Evolutionary conservation across 2,113 vertebrate genomes (phyloP), one percentile per base, ranked within the genome.

Genomic region (Petroica traversi): DNA sequence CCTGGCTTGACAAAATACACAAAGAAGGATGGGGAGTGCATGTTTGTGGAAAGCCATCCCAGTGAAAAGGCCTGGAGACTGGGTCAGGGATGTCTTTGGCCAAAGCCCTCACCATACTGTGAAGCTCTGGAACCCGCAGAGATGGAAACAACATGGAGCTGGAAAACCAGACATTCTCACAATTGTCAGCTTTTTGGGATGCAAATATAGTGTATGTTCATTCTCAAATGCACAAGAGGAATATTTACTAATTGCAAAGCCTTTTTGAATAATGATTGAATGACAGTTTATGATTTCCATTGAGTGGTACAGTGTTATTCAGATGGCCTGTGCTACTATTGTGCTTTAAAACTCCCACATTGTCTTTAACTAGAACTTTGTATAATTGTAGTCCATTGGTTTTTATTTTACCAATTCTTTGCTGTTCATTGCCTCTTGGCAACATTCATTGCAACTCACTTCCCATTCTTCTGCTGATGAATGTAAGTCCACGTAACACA

Each of bases 181-280:
- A 38, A 45, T 19, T 41, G 51, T 75, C 74, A 61, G 69, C 71
- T 63, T 93, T 62, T 64, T 52, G 49, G 62, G 82, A 79, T 79
- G 63, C 62, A 64, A 84, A 87, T 76, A 62, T 2, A 74, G 24
- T 0, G 0, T 52, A 63, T 63, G n/a, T 36, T 95, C 72, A 41
- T 72, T 89, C 82, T 49, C 66, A 94, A 88, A 69, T 48, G 54
- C 61, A 82, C 66, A 82, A 40, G 62, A 94, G 74, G 90, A 82
- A 36, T 82, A 73, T 88, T 82, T 94, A 68, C 67, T 33, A 66
- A 48, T 61, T 59, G 40, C 52, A 81, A 72, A 59, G 43, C 6
- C 25, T 76, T 88, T 85, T 49, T 82, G 36, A 75, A 28, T 51
- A 59, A 87, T 41, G 48, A 68, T 82, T 85, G 62, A 78, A 40